Evolutionary conservation across 2,888 invertebrate genomes (phyloP), one percentile per base, ranked within the genome.

Genomic region (Stenotaenia linearis): DNA sequence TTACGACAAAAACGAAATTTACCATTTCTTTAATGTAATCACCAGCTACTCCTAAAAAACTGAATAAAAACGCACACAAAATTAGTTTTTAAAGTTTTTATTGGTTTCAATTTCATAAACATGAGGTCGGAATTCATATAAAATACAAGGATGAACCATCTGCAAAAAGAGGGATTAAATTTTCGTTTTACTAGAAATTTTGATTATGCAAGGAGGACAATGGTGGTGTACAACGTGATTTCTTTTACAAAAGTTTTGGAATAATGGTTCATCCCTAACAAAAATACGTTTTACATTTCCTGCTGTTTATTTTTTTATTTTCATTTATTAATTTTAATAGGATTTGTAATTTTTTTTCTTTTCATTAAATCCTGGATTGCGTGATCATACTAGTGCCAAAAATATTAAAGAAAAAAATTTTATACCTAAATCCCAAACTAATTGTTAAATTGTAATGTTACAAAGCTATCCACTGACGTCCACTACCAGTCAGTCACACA

Each of bases 1-100:
- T n/a, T 86, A 86, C 84, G 90, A 90, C 83, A 82, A 82, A 23
- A 89, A 90, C 77, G 90, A 90, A 84, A 86, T 90, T 1, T 90
- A 88, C 83, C 90, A 90, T 83, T 90, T 90, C 84, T 89, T 89
- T 83, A 89, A 90, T 85, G 88, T 89, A 18, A 84, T 89, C 21
- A 85, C 88, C 32, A 88, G 91, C 25, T 40, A 77, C 75, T 21
- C 61, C 5, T 78, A 78, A 32, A 74, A 35, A 10, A n/a, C 4
- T 5, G 7, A 23, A 32, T 77, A n/a, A 35, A 77, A 77, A 5
- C 7, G n/a, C 6, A 75, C 28, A 75, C 5, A 21, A 75, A 75
- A 28, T 6, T 75, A 23, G n/a, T 28, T 75, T 75, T 75, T 25
- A 10, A 75, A 23, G 7, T 3, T 23, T 75, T 75, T 78, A 18